Conservation (phyloP, 2,888 invertebrate genomes). For the Pachycephus smyrnensis region DNA sequence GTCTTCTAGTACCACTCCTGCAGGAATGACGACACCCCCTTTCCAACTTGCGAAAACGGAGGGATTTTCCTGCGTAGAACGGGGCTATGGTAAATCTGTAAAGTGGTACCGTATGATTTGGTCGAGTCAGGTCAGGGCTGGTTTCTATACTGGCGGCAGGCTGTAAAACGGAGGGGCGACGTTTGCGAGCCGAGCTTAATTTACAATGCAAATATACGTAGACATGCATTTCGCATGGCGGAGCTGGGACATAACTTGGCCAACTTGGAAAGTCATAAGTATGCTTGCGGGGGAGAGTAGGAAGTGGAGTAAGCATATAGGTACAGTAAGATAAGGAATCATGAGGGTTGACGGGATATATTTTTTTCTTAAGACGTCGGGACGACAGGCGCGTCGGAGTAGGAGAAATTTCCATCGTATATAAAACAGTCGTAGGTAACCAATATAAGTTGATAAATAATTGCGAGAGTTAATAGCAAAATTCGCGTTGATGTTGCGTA, state of each 20-base stretch:
- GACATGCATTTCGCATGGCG: neutral
- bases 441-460: neutral
- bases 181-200: slow-evolving; percentile 42
- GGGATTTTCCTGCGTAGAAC: neutral
- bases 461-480: neutral
- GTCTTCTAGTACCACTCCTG: neutral
- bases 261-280: neutral
- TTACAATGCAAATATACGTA: slow-evolving; percentile 47
- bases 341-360: neutral
- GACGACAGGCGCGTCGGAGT: neutral
- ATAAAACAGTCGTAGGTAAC: neutral
- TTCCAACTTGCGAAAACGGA: neutral
- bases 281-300: neutral
- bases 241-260: neutral
- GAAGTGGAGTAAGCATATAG: neutral
- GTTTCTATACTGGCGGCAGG: slow-evolving; percentile 27
- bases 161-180: slow-evolving; percentile 23
- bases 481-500: neutral
- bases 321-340: neutral
- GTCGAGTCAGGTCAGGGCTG: slow-evolving; percentile 36
- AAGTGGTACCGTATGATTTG: slow-evolving; percentile 27
- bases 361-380: slow-evolving; percentile 10
- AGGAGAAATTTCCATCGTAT: neutral
- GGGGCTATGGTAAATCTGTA: neutral
- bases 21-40: neutral